Conservation (phyloP, 2,888 invertebrate species). For the Cataglyphis rosenhaueri region DNA sequence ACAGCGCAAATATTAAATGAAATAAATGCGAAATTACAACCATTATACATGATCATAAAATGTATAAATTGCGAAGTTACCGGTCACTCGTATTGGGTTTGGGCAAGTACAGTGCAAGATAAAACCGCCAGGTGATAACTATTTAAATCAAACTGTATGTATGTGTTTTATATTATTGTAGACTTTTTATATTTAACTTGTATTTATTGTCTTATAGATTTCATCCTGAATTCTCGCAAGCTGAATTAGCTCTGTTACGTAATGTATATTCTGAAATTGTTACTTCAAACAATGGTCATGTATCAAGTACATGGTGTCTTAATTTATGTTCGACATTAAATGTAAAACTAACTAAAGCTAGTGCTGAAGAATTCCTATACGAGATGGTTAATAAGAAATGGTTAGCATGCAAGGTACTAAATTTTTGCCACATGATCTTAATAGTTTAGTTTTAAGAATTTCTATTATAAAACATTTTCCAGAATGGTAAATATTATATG, state of each 20-base stretch:
- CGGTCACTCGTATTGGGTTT: slow-evolving; percentile 79
- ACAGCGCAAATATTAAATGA: slow-evolving; percentile 57
- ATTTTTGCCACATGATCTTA: neutral
- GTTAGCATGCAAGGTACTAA: slow-evolving; percentile 75
- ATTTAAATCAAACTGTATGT: neutral
- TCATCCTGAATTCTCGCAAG: slow-evolving; percentile 74
- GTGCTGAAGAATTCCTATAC: slow-evolving; percentile 76
- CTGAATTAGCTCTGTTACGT: slow-evolving; percentile 75
- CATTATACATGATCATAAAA: slow-evolving; percentile 78
- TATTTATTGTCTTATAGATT: slow-evolving; percentile 66
- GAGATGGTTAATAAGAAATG: slow-evolving; percentile 73
- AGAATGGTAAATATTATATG: slow-evolving; percentile 81
- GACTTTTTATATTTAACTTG: neutral
- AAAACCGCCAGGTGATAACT: slow-evolving; percentile 71
- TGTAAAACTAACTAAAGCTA: slow-evolving; percentile 69
- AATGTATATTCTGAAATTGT: slow-evolving; percentile 79
- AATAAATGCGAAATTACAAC: slow-evolving; percentile 77
- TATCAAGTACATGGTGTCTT: slow-evolving; percentile 76
- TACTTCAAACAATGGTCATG: slow-evolving; percentile 66
- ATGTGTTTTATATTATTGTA: neutral
- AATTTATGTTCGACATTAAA: slow-evolving; percentile 74
- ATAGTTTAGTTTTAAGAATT: neutral
- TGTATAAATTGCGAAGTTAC: slow-evolving; percentile 78
- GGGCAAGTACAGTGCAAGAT: slow-evolving; percentile 73
- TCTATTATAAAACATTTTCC: neutral